These are phyloP conservation scores for Pseudolaguvia tuberculata DNA, from an alignment of 2,113 vertebrate genomes.

Conservation along the genomic window DNA sequence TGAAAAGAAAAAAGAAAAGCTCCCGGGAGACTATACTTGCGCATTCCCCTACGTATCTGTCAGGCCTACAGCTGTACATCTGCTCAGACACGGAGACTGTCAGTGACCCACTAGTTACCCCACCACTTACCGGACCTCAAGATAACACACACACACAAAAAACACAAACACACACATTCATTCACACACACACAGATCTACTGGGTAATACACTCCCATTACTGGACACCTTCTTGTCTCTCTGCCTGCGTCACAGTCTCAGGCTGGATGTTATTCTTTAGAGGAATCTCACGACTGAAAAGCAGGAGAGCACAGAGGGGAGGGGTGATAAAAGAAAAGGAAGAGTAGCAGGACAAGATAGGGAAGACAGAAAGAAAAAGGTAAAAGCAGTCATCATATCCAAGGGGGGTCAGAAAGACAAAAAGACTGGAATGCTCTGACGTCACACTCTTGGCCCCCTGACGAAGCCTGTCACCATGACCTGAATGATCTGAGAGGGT, in stretches of 20 bases:
- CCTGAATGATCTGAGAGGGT: slow-evolving; percentile 19
- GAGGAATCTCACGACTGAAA: slow-evolving; percentile 65
- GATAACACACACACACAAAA: slow-evolving; percentile 3
- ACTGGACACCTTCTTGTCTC: slow-evolving; percentile 53
- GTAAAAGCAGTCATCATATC: background rate
- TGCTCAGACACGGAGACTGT: slow-evolving; percentile 28
- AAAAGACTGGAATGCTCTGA: slow-evolving; percentile 50
- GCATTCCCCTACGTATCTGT: slow-evolving; percentile 56
- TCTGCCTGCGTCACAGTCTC: slow-evolving; percentile 61
- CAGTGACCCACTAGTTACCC: slow-evolving; percentile 24
- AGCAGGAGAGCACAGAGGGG: slow-evolving; percentile 44
- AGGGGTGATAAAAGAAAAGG: slow-evolving; percentile 46
- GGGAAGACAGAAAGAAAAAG: slow-evolving; percentile 12
- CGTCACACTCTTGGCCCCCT: slow-evolving; percentile 45
- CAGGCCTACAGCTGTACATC: slow-evolving; percentile 41
- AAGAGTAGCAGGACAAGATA: slow-evolving; percentile 38
- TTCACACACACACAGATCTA: slow-evolving; percentile 21
- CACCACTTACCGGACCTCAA: slow-evolving; percentile 30
- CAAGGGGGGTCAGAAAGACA: slow-evolving; percentile 38
- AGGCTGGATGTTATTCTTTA: slow-evolving; percentile 62
- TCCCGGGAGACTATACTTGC: slow-evolving; percentile 56
- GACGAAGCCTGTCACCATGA: slow-evolving; percentile 36
- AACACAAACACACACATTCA: slow-evolving; percentile 22
- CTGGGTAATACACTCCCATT: slow-evolving; percentile 37
- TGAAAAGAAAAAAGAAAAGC: slow-evolving; percentile 49